These are phyloP conservation scores for Eupeodes latifasciatus DNA, from an alignment of 2,888 invertebrate species.

Conservation along the genomic window DNA sequence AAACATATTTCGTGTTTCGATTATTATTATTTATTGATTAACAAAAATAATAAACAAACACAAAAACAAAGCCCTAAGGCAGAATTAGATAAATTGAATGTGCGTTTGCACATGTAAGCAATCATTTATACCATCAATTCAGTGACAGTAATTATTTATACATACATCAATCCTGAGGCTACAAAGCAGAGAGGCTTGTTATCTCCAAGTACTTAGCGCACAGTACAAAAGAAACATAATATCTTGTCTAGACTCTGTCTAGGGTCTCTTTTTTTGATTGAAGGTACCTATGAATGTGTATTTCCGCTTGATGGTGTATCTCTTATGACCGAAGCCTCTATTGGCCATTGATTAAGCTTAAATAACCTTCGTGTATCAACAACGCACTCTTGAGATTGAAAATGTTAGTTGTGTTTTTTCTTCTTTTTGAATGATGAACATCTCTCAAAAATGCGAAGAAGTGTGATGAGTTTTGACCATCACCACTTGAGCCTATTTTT, in stretches of 20 bases:
- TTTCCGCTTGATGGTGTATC: constrained; percentile 30
- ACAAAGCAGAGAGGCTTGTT: constrained; percentile 26
- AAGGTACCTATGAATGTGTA: constrained; percentile 1
- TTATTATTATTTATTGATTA: not conserved
- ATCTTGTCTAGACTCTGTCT: constrained; percentile 35
- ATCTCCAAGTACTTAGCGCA: constrained; percentile 3
- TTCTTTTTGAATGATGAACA: constrained; percentile 2
- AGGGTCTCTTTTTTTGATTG: constrained; percentile 1
- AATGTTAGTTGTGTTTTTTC: not conserved
- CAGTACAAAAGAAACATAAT: not conserved
- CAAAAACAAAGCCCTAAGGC: constrained; percentile 4
- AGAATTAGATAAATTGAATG: not conserved
- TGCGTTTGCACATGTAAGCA: not conserved
- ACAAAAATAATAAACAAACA: constrained; percentile 5
- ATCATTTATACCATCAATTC: constrained; percentile 28
- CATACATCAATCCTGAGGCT: constrained; percentile 41
- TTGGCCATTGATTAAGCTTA: constrained; percentile 23
- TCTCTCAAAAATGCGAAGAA: constrained; percentile 10
- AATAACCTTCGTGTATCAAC: constrained; percentile 35
- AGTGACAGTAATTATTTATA: constrained; percentile 50
- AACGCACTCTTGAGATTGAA: constrained; percentile 4
- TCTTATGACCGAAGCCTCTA: not conserved
- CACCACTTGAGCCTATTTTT: constrained; percentile 11
- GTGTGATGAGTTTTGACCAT: constrained; percentile 23
- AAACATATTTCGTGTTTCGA: too few species aligned